These are phyloP conservation scores for Ursus arctos DNA, from an alignment of 2,113 vertebrate genomes.

Conservation along the genomic window DNA sequence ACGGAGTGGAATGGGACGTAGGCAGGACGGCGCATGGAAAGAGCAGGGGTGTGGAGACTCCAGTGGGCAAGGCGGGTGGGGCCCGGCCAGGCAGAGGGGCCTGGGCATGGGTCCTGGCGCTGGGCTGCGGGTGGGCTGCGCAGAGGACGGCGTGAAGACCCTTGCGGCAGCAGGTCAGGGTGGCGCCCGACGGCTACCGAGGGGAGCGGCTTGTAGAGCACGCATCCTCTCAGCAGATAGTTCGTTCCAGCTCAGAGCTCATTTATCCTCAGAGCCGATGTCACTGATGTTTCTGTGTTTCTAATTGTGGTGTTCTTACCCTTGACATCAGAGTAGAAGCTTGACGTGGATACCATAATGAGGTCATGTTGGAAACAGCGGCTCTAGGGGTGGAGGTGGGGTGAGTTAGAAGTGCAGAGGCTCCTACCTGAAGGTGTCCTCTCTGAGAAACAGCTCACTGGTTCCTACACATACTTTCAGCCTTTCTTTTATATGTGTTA, in stretches of 20 bases:
- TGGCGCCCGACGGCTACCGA: neutral
- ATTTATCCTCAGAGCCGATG: neutral
- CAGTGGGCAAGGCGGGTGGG: neutral
- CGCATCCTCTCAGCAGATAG: neutral
- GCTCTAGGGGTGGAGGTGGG: accelerated
- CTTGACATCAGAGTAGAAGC: neutral
- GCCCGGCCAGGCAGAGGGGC: neutral
- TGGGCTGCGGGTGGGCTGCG: accelerated
- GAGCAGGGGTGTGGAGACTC: neutral
- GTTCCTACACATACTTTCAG: neutral
- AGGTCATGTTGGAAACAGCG: neutral
- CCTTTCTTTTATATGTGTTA: neutral
- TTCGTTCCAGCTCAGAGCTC: neutral
- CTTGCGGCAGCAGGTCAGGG: neutral
- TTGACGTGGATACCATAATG: neutral
- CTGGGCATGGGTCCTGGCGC: no score
- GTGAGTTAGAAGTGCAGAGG: accelerated
- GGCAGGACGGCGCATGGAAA: neutral
- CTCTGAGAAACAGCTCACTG: accelerated
- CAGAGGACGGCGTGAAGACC: neutral
- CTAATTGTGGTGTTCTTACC: neutral
- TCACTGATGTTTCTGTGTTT: neutral
- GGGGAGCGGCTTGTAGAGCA: accelerated
- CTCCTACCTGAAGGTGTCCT: accelerated
- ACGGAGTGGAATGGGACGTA: accelerated